phyloP scores from a whole-genome alignment of 2,113 vertebrate genomes.

The Paradoxurus hermaphroditus region DNA sequence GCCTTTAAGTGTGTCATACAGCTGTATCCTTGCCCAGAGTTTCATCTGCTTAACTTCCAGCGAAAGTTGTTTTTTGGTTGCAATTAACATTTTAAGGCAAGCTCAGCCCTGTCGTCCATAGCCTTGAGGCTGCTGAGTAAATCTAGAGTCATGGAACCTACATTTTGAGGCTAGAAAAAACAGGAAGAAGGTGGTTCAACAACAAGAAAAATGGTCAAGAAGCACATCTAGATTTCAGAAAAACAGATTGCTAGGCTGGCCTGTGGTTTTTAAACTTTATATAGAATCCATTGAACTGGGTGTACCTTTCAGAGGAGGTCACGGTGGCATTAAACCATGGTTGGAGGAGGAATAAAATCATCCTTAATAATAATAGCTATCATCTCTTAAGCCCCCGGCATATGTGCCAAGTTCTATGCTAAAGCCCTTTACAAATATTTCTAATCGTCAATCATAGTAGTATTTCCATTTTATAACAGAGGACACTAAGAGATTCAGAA shows the following conservation, averaged over 20 bases:
- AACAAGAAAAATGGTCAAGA: slow-evolving; percentile 42
- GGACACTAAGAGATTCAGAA: not conserved
- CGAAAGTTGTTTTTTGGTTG: not conserved
- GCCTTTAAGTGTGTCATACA: not conserved
- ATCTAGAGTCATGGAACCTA: slow-evolving; percentile 24
- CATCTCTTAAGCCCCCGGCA: not conserved
- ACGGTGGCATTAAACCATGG: not conserved
- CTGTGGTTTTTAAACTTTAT: slow-evolving; percentile 18
- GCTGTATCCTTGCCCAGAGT: not conserved
- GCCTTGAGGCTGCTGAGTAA: slow-evolving; percentile 62
- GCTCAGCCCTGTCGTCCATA: slow-evolving; percentile 49
- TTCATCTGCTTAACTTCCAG: slow-evolving; percentile 25
- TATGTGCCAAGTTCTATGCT: not conserved
- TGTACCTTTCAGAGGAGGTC: not conserved
- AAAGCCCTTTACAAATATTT: slow-evolving; percentile 31
- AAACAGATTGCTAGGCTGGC: not conserved
- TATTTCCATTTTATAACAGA: slow-evolving; percentile 12
- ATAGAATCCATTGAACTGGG: slow-evolving; percentile 3
- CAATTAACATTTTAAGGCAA: slow-evolving; percentile 50
- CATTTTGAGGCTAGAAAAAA: not conserved
- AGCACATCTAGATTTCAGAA: slow-evolving; percentile 32
- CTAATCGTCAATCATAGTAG: not conserved
- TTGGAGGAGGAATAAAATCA: not conserved
- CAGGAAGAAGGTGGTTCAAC: not conserved
- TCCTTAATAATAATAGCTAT: slow-evolving; percentile 4